Conservation (phyloP, 2,113 vertebrate genomes). For the Pristiophorus japonicus region DNA sequence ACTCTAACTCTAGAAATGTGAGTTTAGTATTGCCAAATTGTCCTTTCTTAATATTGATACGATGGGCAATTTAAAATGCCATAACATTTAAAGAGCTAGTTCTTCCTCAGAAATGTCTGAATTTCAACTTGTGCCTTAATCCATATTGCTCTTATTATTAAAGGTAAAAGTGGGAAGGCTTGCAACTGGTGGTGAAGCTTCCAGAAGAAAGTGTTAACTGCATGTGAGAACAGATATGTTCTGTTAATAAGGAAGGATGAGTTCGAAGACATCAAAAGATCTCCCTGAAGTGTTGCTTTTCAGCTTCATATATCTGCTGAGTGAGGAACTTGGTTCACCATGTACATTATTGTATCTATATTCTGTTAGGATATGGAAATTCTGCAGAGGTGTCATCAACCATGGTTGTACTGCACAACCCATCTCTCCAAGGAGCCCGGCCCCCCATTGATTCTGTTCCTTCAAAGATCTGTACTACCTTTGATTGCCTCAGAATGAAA, state of each 20-base stretch:
- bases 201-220: neutral
- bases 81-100: neutral
- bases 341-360: neutral
- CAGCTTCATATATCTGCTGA: neutral
- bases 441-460: neutral
- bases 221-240: neutral
- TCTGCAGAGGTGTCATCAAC: neutral
- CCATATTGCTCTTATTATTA: neutral
- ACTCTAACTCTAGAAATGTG: neutral
- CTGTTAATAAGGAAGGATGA: neutral
- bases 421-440: neutral
- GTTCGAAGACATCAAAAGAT: neutral
- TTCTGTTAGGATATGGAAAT: neutral
- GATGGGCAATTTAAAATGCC: too few relatives aligned
- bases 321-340: neutral
- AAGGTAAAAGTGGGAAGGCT: neutral
- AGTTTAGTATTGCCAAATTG: neutral
- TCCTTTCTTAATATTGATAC: neutral
- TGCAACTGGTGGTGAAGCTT: neutral
- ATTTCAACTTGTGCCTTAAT: neutral
- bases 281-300: neutral
- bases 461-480: neutral
- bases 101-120: neutral
- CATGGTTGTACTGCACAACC: neutral
- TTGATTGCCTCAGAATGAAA: neutral